These are phyloP conservation scores for Cheilosia impressa DNA, from an alignment of 2,888 invertebrate genomes.

Conservation along the genomic window DNA sequence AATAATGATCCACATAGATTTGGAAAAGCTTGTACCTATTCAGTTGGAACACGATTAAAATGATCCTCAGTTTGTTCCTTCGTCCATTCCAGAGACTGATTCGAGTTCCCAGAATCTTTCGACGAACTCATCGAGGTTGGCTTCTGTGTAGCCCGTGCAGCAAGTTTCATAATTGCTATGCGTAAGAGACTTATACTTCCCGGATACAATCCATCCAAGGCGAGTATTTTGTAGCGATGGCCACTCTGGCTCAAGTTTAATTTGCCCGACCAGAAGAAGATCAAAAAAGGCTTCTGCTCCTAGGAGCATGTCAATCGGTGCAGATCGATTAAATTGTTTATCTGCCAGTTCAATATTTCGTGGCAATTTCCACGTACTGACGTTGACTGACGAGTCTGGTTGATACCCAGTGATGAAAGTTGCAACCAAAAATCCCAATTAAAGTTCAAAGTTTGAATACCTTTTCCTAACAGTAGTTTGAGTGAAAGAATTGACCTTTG, in stretches of 20 bases:
- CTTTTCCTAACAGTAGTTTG: too few species aligned
- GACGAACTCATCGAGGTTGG: neutral
- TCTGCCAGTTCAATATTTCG: too few species aligned
- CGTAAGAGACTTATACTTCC: too few species aligned
- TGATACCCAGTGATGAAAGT: too few species aligned
- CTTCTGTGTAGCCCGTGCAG: neutral
- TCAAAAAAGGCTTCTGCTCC: neutral
- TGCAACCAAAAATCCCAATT: too few species aligned
- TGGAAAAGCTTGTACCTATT: too few species aligned
- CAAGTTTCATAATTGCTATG: neutral
- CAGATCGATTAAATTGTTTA: neutral
- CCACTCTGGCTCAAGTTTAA: neutral
- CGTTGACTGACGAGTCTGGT: too few species aligned
- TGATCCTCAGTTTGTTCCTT: constrained; percentile 38
- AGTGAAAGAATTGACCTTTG: too few species aligned
- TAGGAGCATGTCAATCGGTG: neutral
- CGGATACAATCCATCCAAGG: neutral
- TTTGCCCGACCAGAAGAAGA: neutral
- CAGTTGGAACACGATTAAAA: neutral
- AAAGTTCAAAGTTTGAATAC: too few species aligned
- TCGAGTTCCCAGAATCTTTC: constrained; percentile 13
- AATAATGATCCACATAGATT: too few species aligned
- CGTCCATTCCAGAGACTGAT: neutral
- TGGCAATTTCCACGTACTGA: too few species aligned
- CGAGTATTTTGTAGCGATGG: constrained; percentile 14